Evolutionary conservation across 2,888 invertebrate species (phyloP).

Genomic region (Perizoma affinitatum): DNA sequence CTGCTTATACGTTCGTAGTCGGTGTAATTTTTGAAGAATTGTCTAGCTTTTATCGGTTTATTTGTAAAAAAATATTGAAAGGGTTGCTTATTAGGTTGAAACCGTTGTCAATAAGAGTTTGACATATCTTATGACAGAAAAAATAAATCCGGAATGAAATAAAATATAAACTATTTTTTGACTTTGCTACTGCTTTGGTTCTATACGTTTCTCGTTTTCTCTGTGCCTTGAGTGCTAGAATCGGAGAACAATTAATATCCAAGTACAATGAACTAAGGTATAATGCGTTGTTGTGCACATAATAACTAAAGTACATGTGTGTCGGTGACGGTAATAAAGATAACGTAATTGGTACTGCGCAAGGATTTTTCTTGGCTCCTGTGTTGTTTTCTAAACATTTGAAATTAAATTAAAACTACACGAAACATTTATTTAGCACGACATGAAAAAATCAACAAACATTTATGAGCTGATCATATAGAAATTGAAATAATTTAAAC

Average conservation of each 20-base stretch:
- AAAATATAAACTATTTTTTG: neutral
- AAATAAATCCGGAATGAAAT: too few relatives aligned
- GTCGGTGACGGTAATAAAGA: slow-evolving; percentile 34
- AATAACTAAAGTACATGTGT: slow-evolving; percentile 28
- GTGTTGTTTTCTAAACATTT: slow-evolving; percentile 11
- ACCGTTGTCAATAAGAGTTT: too few relatives aligned
- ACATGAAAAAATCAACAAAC: too few relatives aligned
- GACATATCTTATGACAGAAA: too few relatives aligned
- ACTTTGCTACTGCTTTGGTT: neutral
- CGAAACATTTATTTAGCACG: too few relatives aligned
- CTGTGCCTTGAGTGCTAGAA: slow-evolving; percentile 1
- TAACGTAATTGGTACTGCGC: slow-evolving; percentile 37
- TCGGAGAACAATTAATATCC: slow-evolving; percentile 14
- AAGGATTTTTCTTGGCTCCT: slow-evolving; percentile 37
- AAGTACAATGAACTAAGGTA: slow-evolving; percentile 52
- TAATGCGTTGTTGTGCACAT: slow-evolving; percentile 33
- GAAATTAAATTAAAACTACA: too few relatives aligned
- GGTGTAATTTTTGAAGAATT: too few relatives aligned
- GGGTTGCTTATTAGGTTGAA: too few relatives aligned
- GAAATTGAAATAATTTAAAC: neutral
- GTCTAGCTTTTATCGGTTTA: too few relatives aligned
- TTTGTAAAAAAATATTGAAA: too few relatives aligned
- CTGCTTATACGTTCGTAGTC: too few relatives aligned
- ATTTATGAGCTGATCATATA: neutral
- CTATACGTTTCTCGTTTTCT: neutral